Evolutionary conservation across 2,113 vertebrate genomes (phyloP).

Genomic region (Phrynocephalus versicolor): DNA sequence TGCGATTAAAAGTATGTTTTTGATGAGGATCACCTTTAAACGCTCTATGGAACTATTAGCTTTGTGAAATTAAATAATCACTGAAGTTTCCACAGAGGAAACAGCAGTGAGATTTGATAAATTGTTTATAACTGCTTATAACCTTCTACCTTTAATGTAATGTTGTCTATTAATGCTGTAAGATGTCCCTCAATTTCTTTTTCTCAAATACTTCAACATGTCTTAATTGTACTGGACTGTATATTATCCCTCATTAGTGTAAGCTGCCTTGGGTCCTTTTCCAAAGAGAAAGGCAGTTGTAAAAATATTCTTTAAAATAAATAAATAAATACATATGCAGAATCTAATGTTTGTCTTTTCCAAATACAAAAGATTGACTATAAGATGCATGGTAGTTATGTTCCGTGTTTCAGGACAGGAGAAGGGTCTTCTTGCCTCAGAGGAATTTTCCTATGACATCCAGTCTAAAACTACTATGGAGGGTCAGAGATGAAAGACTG

Average conservation of each 20-base stretch:
- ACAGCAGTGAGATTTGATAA: not conserved
- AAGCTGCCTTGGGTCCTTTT: too few species aligned
- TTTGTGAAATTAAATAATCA: not conserved
- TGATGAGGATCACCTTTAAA: not conserved
- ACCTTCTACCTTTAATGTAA: too few species aligned
- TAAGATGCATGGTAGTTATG: not conserved
- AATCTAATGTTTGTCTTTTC: not conserved
- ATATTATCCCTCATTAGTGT: too few species aligned
- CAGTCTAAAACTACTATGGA: not conserved
- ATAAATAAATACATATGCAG: not conserved
- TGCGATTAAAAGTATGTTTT: not conserved
- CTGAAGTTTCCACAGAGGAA: not conserved
- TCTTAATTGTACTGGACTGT: too few species aligned
- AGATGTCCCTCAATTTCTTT: too few species aligned
- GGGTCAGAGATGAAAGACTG: not conserved
- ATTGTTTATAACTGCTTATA: too few species aligned
- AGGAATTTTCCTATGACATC: not conserved
- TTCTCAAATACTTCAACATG: too few species aligned
- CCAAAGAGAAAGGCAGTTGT: too few species aligned
- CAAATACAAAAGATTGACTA: not conserved
- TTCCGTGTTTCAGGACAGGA: not conserved
- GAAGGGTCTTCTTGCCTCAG: not conserved
- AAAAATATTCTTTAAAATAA: too few species aligned
- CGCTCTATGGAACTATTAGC: too few species aligned
- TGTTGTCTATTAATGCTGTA: too few species aligned